phyloP scores from a whole-genome alignment of 64 coral and sea anemone species.

The Cladopsammia gracilis region DNA sequence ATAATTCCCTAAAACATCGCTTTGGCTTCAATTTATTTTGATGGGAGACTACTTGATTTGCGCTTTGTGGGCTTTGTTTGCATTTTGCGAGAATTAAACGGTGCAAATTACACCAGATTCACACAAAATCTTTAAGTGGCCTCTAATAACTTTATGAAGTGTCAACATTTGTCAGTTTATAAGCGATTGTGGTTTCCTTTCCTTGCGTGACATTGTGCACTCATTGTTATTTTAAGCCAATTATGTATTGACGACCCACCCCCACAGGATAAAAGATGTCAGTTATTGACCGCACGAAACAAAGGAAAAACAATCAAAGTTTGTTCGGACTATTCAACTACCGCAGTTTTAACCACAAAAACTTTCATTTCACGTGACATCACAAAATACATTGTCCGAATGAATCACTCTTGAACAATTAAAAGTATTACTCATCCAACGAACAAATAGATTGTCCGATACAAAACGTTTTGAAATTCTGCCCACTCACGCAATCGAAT shows the following conservation, averaged over 20 bases:
- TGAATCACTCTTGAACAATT: constrained; percentile 6
- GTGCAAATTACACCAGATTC: not conserved
- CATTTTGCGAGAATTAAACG: not conserved
- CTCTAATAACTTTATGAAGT: constrained; percentile 21
- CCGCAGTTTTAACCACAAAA: constrained; percentile 13
- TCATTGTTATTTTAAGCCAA: constrained; percentile 28
- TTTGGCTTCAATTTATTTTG: not conserved
- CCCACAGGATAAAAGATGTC: constrained; percentile 1
- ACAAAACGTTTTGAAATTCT: not conserved
- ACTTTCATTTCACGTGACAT: constrained; percentile 9
- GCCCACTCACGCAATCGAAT: not conserved
- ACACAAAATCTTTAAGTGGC: not conserved
- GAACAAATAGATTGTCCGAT: constrained; percentile 14
- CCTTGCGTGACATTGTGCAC: constrained; percentile 20
- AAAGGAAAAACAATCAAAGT: constrained; percentile 36
- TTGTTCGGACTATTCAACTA: not conserved
- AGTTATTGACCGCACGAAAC: not conserved
- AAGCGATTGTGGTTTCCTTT: not conserved
- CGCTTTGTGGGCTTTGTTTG: not conserved
- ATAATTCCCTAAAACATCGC: constrained; percentile 30
- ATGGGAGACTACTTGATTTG: too few species aligned
- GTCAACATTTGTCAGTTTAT: constrained; percentile 45
- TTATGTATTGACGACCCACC: not conserved
- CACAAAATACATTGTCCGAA: not conserved
- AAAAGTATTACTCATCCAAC: constrained; percentile 1